These are phyloP conservation scores for Osmerus eperlanus DNA, from an alignment of 2,113 vertebrate genomes.

Conservation along the genomic window DNA sequence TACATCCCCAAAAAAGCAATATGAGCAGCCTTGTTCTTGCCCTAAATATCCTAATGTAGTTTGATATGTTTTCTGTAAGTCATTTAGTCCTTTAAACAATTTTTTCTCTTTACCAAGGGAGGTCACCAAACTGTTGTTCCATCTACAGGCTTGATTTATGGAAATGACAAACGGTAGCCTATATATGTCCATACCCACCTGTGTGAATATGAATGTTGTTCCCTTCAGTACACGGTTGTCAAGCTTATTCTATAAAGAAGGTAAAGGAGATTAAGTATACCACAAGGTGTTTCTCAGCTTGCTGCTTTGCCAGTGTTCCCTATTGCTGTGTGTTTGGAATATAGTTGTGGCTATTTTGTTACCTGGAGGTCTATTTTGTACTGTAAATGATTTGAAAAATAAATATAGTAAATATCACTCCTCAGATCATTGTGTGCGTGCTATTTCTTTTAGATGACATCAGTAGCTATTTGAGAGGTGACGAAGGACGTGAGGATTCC, in stretches of 20 bases:
- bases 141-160: too few species aligned
- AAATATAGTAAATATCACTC: conserved; percentile 50
- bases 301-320: conserved; percentile 45
- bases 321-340: conserved; percentile 50
- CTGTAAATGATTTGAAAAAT: conserved; percentile 62
- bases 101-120: neutral
- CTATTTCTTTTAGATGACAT: conserved; percentile 43
- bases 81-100: conserved; percentile 12
- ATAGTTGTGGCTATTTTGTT: conserved; percentile 69
- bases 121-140: too few species aligned
- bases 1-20: conserved; percentile 5
- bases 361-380: conserved; percentile 70
- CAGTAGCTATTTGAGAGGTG: conserved; percentile 24
- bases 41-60: conserved; percentile 18
- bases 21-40: conserved; percentile 23
- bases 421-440: conserved; percentile 38
- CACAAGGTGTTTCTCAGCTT: conserved; percentile 36
- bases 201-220: neutral
- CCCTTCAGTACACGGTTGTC: conserved; percentile 13
- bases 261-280: too few species aligned
- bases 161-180: too few species aligned
- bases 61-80: conserved; percentile 5
- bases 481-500: conserved; percentile 23
- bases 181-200: too few species aligned
- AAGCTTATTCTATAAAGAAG: conserved; percentile 25